phyloP scores from a whole-genome alignment of 2,113 vertebrate genomes.

The Rhombomys opimus region DNA sequence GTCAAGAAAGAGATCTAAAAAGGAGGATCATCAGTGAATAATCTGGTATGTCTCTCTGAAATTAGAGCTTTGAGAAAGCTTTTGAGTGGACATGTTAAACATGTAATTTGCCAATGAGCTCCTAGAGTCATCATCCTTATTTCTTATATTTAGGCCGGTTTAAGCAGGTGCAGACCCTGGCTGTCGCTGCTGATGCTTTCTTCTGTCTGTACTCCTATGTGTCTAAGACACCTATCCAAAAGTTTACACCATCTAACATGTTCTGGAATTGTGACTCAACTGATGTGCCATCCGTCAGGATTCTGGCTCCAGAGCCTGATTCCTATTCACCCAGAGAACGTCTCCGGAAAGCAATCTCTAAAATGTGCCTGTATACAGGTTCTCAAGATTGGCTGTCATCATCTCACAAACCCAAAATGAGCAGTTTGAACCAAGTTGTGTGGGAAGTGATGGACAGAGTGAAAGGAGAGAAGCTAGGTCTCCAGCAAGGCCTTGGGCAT shows the following conservation, averaged over 20 bases:
- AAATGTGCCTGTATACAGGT: constrained; percentile 92
- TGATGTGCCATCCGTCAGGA: constrained; percentile 78
- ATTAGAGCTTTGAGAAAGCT: background rate
- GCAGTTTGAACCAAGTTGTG: constrained; percentile 86
- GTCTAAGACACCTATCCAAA: constrained; percentile 92
- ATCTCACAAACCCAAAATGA: constrained; percentile 57
- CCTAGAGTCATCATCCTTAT: background rate
- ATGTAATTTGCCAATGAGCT: background rate
- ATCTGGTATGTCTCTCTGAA: background rate
- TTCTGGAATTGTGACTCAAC: constrained; percentile 85
- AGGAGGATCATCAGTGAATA: background rate
- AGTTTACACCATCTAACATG: constrained; percentile 89
- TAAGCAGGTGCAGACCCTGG: constrained; percentile 93
- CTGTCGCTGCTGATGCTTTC: constrained; percentile 92
- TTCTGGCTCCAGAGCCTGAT: constrained; percentile 82
- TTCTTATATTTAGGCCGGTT: constrained; percentile 91
- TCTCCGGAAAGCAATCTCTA: constrained; percentile 92
- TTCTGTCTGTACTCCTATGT: constrained; percentile 95
- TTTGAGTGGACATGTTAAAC: background rate
- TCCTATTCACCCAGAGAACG: constrained; percentile 89
- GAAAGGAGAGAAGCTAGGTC: constrained; percentile 62
- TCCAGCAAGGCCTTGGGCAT: background rate
- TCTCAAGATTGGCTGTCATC: constrained; percentile 61
- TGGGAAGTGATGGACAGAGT: constrained; percentile 82
- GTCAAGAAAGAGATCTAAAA: constrained; percentile 30